These are phyloP conservation scores for Galeruca laticollis DNA, from an alignment of 2,888 invertebrate genomes.

Conservation along the genomic window DNA sequence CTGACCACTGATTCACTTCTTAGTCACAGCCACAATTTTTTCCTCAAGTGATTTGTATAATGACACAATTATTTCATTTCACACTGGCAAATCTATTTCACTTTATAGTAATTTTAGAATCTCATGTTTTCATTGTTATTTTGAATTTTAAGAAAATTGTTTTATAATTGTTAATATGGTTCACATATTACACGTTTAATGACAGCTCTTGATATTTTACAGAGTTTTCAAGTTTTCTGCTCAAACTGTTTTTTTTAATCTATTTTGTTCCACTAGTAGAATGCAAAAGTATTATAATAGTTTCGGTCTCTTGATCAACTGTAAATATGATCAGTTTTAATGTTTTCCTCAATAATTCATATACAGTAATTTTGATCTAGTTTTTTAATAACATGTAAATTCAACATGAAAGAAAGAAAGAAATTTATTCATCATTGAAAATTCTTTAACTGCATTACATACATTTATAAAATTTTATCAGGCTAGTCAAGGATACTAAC, in stretches of 20 bases:
- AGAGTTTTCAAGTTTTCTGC: background rate
- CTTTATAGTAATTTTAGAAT: background rate
- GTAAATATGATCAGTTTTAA: conserved; percentile 13
- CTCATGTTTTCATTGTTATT: background rate
- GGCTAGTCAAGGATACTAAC: no score
- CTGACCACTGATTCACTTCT: background rate
- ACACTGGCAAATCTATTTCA: background rate
- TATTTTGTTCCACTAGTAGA: conserved; percentile 29
- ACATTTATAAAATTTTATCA: no score
- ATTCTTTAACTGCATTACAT: no score
- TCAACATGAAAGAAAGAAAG: conserved; percentile 11
- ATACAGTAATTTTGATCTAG: background rate
- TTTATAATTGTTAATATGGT: conserved; percentile 16
- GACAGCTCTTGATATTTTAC: conserved; percentile 2
- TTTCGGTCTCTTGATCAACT: conserved; percentile 33
- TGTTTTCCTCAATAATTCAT: conserved; percentile 13
- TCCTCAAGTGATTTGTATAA: background rate
- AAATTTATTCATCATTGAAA: no score
- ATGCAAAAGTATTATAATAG: conserved; percentile 27
- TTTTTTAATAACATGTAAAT: background rate
- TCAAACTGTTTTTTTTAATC: conserved; percentile 18
- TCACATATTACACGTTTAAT: background rate
- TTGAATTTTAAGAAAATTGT: conserved; percentile 4
- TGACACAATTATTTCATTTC: background rate
- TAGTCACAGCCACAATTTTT: background rate